Percentiles rank a stretch among this genome's conserved stretches.
phyloP scores from a whole-genome alignment of 2,888 invertebrate genomes.

The Tenthredo distinguenda region DNA sequence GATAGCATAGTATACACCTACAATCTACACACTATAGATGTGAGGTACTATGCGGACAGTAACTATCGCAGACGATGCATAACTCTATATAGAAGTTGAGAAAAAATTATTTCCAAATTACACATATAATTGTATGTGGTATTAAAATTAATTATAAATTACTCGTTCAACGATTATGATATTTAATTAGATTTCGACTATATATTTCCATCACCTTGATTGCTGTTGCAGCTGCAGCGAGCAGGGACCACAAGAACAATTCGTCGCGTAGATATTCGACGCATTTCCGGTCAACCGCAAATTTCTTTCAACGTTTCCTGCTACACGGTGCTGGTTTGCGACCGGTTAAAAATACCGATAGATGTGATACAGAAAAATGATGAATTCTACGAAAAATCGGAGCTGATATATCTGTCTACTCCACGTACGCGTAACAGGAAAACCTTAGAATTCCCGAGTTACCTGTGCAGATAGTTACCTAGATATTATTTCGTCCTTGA shows the following conservation, averaged over 20 bases:
- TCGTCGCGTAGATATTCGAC: constrained; percentile 20
- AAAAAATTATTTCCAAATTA: not conserved
- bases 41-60: not conserved
- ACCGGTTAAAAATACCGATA: not conserved
- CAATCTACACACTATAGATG: not conserved
- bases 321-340: not conserved
- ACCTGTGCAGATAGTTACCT: not conserved
- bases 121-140: not conserved
- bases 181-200: not conserved
- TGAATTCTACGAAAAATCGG: not conserved
- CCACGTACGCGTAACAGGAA: not conserved
- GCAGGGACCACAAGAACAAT: not conserved
- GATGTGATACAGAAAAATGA: not conserved
- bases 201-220: constrained; percentile 6
- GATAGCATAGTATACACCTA: not conserved
- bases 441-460: not conserved
- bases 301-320: constrained; percentile 3
- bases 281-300: constrained; percentile 45
- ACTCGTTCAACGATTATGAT: not conserved
- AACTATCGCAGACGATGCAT: not conserved
- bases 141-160: not conserved
- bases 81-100: not conserved
- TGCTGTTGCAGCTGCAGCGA: not conserved
- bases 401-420: no score
- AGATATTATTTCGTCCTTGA: constrained; percentile 11